Base-by-base conservation (phyloP, 92 coral and sea anemone species). In the Porites rus region DNA sequence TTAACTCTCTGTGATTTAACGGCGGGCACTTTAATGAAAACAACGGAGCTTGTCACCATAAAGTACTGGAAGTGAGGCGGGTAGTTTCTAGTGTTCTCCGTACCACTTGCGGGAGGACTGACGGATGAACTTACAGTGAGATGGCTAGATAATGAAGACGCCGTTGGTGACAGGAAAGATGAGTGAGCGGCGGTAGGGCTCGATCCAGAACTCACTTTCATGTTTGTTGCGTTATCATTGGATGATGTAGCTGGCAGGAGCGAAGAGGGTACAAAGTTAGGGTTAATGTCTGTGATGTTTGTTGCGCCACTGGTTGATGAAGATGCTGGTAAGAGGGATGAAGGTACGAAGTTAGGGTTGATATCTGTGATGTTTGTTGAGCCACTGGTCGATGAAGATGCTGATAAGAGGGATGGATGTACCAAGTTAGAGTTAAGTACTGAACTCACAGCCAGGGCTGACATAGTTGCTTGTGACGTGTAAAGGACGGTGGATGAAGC, bases 21-120 rank as follows among this genome's bases (percentile, higher is more conserved):
- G 38, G 94, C 59, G 53, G 97, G 95, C 9, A 97, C 96, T 70
- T 86, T 85, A 76, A 93, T 84, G 72, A 97, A 97, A 69, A 89
- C 91, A 62, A 97, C 98, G 7, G 94, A 89, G 75, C 97, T 97
- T 51, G 93, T 94, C 6, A 95, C 74, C 78, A 83, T 72, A 83
- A 95, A 93, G 60, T 91, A 72, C 86, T 93, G 88, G 75, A 91
- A 78, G 60, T 73, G 87, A 74, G 92, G 70, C 3, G 67, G 74
- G 65, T 92, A 97, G 46, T 75, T 71, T 62, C 87, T 82, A 25
- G 95, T 73, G 46, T 65, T 56, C 72, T 65, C 88, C 94, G n/a
- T 65, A 10, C 68, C 66, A 66, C 51, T 68, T 77, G 9, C 9
- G 25, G 8, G 74, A 53, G 67, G 78, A 46, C 81, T 61, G 53